These are phyloP conservation scores for Erythrolamprus reginae DNA, from an alignment of 2,113 vertebrate species.

Conservation along the genomic window DNA sequence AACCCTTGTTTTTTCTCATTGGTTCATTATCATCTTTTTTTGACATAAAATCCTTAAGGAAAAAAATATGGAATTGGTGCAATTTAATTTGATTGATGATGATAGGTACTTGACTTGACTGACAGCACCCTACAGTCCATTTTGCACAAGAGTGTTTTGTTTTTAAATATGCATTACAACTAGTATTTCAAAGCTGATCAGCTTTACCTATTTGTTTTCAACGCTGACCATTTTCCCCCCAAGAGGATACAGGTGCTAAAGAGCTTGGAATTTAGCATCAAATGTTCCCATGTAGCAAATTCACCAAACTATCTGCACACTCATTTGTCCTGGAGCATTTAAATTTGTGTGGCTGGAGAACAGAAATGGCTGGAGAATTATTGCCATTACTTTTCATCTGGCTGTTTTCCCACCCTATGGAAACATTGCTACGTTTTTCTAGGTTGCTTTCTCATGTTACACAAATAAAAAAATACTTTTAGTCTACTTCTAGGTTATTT, in stretches of 20 bases:
- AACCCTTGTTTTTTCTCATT: background rate
- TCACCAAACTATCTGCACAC: background rate
- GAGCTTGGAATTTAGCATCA: conserved; percentile 7
- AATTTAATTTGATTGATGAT: background rate
- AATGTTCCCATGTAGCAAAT: conserved; percentile 7
- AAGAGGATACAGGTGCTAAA: background rate
- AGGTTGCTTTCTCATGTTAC: background rate
- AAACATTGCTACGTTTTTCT: background rate
- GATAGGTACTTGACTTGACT: background rate
- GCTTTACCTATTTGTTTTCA: background rate
- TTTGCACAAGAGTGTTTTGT: background rate
- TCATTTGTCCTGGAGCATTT: background rate
- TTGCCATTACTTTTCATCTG: background rate
- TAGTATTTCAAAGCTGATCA: background rate
- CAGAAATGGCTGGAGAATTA: background rate
- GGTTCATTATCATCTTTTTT: background rate
- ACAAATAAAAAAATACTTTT: background rate
- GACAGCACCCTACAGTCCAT: background rate
- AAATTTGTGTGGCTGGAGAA: background rate
- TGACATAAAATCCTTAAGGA: background rate
- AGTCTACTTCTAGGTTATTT: background rate
- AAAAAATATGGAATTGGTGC: background rate
- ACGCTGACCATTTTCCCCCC: background rate
- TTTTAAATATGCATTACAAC: background rate
- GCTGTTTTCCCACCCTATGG: background rate